Percentiles rank a stretch among this genome's conserved stretches.
Evolutionary conservation across 2,113 vertebrate species (phyloP).

Genomic region (Porphyrio hochstetteri): DNA sequence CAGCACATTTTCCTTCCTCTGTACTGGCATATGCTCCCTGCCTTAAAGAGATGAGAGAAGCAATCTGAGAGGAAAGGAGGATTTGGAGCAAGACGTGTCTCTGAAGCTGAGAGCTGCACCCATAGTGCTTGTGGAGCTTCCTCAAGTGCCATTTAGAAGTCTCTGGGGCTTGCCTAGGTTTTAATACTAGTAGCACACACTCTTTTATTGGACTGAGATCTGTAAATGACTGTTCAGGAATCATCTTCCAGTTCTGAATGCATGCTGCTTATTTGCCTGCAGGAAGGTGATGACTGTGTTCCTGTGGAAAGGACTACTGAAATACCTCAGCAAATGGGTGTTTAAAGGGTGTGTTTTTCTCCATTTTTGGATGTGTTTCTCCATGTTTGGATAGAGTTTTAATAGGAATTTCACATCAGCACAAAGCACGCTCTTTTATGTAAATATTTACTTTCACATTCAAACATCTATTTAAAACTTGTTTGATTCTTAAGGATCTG

Average conservation of each 20-base stretch:
- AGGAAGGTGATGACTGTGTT: background rate
- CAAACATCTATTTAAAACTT: background rate
- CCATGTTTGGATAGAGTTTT: background rate
- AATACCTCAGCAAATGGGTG: background rate
- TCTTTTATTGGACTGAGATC: background rate
- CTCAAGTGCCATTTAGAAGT: fast-evolving
- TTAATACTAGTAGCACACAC: background rate
- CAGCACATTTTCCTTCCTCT: background rate
- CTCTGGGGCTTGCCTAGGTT: background rate
- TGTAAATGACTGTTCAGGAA: background rate
- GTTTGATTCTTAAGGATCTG: background rate
- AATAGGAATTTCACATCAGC: background rate
- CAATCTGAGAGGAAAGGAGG: background rate
- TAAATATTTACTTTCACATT: constrained; percentile 13
- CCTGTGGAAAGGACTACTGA: background rate
- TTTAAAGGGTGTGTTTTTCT: background rate
- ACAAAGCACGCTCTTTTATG: background rate
- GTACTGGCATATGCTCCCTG: fast-evolving
- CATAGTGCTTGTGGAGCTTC: fast-evolving
- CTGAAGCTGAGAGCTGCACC: background rate
- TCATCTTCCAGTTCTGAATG: background rate
- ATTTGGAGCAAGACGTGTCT: background rate
- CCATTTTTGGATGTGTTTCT: background rate
- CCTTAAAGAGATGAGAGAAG: background rate
- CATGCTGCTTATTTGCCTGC: background rate